Conservation (phyloP, 2,113 vertebrate species). For the Scomber japonicus region DNA sequence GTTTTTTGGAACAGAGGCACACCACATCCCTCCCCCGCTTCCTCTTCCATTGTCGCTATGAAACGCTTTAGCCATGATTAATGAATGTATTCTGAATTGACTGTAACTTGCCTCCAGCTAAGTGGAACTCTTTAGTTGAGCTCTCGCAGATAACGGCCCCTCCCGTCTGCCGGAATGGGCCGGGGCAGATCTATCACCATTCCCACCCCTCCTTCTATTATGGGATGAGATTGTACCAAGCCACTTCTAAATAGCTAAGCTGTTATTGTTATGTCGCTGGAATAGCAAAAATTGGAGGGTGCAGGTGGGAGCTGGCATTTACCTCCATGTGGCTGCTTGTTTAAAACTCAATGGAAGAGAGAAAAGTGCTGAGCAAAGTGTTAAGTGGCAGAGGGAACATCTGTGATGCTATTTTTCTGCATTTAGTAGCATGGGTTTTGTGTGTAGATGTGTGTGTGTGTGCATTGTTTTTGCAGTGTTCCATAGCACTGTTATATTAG, state of each 20-base stretch:
- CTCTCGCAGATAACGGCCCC: slow-evolving; percentile 15
- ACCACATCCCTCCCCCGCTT: not conserved
- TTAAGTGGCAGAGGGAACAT: slow-evolving; percentile 50
- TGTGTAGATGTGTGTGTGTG: slow-evolving; percentile 20
- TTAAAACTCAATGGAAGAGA: slow-evolving; percentile 61
- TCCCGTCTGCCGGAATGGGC: not conserved
- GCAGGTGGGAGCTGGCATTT: slow-evolving; percentile 63
- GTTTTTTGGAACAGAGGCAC: slow-evolving; percentile 16
- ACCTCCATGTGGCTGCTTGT: slow-evolving; percentile 41
- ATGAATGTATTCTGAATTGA: slow-evolving; percentile 42
- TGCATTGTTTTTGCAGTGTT: slow-evolving; percentile 1
- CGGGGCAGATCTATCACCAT: slow-evolving; percentile 40
- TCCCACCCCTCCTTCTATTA: slow-evolving; percentile 17
- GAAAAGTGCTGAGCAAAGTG: slow-evolving; percentile 64
- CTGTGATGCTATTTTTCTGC: slow-evolving; percentile 50
- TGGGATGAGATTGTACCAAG: slow-evolving; percentile 16
- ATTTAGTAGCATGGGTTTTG: slow-evolving; percentile 5
- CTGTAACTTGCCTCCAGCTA: slow-evolving; percentile 31
- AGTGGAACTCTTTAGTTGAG: slow-evolving; percentile 50
- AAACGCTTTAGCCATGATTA: slow-evolving; percentile 48
- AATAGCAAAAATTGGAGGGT: slow-evolving; percentile 34
- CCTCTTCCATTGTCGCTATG: slow-evolving; percentile 26
- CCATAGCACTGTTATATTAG: not conserved
- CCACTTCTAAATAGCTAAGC: slow-evolving; percentile 39
- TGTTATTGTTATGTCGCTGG: slow-evolving; percentile 60